Evolutionary conservation across 2,888 invertebrate genomes (phyloP).

Genomic region (Amiota mariae): DNA sequence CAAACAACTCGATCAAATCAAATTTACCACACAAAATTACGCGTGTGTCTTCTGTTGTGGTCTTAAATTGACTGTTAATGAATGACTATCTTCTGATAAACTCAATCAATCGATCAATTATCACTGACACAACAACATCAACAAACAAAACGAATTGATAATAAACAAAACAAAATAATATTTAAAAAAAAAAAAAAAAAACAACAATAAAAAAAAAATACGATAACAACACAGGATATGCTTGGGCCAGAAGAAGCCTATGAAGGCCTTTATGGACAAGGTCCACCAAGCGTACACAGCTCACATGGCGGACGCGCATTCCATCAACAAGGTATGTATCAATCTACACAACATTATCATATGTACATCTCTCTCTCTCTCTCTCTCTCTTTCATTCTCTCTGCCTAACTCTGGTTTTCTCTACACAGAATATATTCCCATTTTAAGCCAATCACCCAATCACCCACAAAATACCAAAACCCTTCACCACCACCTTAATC

Average conservation of each 20-base stretch:
- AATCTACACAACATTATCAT: slow-evolving; percentile 20
- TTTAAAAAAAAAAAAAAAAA: slow-evolving; percentile 40
- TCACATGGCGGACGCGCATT: slow-evolving; percentile 85
- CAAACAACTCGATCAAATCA: slow-evolving; percentile 41
- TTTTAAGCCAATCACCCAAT: no score
- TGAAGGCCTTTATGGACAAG: slow-evolving; percentile 93
- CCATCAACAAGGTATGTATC: slow-evolving; percentile 85
- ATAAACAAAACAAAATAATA: slow-evolving; percentile 17
- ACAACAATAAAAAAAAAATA: slow-evolving; percentile 43
- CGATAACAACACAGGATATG: slow-evolving; percentile 70
- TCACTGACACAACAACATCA: slow-evolving; percentile 34
- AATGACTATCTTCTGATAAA: slow-evolving; percentile 62
- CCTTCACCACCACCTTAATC: no score
- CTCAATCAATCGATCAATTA: slow-evolving; percentile 45
- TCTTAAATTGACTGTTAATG: slow-evolving; percentile 50
- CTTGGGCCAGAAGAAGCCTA: slow-evolving; percentile 94
- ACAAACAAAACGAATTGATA: slow-evolving; percentile 33
- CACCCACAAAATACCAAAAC: no score
- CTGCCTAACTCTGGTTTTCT: no score
- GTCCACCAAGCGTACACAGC: slow-evolving; percentile 90
- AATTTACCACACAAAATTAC: slow-evolving; percentile 43
- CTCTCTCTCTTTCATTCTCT: neutral
- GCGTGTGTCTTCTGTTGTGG: slow-evolving; percentile 51
- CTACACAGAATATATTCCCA: no score
- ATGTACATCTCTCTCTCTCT: neutral